phyloP scores from a whole-genome alignment of 2,113 vertebrate species.

The Myodes glareolus region DNA sequence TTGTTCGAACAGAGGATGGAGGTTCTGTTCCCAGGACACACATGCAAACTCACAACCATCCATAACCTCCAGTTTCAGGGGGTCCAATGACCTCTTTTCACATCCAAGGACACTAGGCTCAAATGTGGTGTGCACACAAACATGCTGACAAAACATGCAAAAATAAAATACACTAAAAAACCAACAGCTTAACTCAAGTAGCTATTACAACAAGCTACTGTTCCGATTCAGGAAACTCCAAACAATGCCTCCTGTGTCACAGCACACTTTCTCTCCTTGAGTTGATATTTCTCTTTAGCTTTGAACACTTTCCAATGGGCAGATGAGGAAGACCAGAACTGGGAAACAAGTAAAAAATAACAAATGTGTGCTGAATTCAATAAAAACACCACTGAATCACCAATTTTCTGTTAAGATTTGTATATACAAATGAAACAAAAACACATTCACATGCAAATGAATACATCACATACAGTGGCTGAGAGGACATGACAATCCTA shows the following conservation, averaged over 20 bases:
- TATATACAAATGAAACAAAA: background rate
- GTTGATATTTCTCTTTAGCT: background rate
- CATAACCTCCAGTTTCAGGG: background rate
- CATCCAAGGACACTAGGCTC: background rate
- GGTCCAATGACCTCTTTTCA: background rate
- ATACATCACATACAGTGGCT: background rate
- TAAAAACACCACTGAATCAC: background rate
- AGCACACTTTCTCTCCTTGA: background rate
- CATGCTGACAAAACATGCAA: background rate
- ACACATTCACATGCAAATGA: background rate
- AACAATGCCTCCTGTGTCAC: background rate
- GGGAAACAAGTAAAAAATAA: background rate
- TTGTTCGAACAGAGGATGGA: background rate
- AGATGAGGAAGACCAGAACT: background rate
- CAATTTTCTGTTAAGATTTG: slow-evolving; percentile 27
- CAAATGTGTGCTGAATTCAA: slow-evolving; percentile 12
- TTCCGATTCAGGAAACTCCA: background rate
- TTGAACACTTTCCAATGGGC: slow-evolving; percentile 14
- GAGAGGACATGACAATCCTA: background rate
- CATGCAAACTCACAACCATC: background rate
- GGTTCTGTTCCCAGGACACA: background rate
- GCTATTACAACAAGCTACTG: background rate
- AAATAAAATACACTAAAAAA: background rate
- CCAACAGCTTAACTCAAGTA: background rate
- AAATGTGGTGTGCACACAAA: background rate